Conservation (phyloP, 2,113 vertebrate species). For the Dromiciops gliroides region DNA sequence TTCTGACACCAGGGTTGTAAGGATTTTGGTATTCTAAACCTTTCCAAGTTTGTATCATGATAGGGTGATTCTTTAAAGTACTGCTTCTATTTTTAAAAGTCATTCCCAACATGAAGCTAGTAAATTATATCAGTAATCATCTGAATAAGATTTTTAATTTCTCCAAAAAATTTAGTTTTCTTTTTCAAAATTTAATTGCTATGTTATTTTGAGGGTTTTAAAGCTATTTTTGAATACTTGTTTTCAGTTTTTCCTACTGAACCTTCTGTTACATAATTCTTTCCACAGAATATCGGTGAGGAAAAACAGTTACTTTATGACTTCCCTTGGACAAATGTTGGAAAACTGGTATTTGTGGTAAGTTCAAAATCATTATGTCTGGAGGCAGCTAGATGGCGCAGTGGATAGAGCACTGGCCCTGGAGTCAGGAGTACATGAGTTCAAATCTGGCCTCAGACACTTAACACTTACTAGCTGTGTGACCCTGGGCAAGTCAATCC, state of each 20-base stretch:
- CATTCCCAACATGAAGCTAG: slow-evolving; percentile 13
- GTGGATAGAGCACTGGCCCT: too few species aligned
- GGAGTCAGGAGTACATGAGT: too few species aligned
- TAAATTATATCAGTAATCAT: slow-evolving; percentile 24
- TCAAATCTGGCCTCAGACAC: too few species aligned
- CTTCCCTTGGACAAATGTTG: slow-evolving; percentile 99
- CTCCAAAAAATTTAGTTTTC: slow-evolving; percentile 28
- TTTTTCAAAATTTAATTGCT: slow-evolving; percentile 58
- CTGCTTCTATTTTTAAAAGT: not conserved
- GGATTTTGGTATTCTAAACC: not conserved
- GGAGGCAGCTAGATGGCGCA: too few species aligned
- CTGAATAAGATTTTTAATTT: slow-evolving; percentile 45
- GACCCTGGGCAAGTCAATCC: too few species aligned
- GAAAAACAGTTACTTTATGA: slow-evolving; percentile 96
- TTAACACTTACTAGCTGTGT: too few species aligned
- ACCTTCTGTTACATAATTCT: slow-evolving; percentile 34
- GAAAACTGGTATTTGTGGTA: slow-evolving; percentile 98
- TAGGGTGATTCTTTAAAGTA: not conserved
- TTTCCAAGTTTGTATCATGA: not conserved
- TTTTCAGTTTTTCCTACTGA: slow-evolving; percentile 23
- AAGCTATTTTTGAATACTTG: slow-evolving; percentile 25
- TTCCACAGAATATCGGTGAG: slow-evolving; percentile 90
- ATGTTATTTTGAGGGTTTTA: slow-evolving; percentile 41
- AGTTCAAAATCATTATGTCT: slow-evolving; percentile 78
- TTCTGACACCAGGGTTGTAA: not conserved